phyloP scores from a whole-genome alignment of 2,113 vertebrate genomes.

The Colinus virginianus region DNA sequence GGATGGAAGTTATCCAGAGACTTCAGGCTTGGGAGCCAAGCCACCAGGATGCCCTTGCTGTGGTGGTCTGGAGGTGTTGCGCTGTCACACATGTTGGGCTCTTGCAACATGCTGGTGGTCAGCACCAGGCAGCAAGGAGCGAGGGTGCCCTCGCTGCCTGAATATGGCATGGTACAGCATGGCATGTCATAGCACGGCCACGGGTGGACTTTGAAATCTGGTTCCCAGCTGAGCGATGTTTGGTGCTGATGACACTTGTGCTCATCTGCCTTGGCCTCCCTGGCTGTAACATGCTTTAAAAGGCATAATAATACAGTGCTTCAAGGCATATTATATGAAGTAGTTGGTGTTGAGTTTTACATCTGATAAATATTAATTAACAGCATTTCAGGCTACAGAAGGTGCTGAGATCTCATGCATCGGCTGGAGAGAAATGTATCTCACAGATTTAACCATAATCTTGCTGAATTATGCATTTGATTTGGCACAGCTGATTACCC shows the following conservation, averaged over 20 bases:
- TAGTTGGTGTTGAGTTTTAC: conserved; percentile 3
- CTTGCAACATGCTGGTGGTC: no score
- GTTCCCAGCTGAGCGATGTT: background rate
- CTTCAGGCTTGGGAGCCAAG: conserved; percentile 12
- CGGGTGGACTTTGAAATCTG: background rate
- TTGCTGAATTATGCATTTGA: conserved; percentile 24
- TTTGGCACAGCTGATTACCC: background rate
- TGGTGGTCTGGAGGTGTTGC: background rate
- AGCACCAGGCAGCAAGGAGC: background rate
- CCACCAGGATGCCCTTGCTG: background rate
- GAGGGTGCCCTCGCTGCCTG: fast-evolving
- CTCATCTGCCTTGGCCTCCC: background rate
- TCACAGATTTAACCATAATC: conserved; percentile 2
- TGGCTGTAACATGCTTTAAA: background rate
- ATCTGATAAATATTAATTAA: conserved; percentile 41
- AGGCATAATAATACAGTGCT: background rate
- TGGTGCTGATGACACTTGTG: background rate
- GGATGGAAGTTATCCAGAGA: conserved; percentile 70
- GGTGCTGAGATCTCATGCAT: background rate
- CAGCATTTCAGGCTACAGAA: conserved; percentile 7
- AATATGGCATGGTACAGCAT: background rate
- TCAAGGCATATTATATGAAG: background rate
- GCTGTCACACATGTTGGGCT: background rate
- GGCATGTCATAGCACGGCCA: background rate
- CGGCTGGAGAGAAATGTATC: background rate